phyloP scores from a whole-genome alignment of 2,113 vertebrate genomes.

The Macrotis lagotis region DNA sequence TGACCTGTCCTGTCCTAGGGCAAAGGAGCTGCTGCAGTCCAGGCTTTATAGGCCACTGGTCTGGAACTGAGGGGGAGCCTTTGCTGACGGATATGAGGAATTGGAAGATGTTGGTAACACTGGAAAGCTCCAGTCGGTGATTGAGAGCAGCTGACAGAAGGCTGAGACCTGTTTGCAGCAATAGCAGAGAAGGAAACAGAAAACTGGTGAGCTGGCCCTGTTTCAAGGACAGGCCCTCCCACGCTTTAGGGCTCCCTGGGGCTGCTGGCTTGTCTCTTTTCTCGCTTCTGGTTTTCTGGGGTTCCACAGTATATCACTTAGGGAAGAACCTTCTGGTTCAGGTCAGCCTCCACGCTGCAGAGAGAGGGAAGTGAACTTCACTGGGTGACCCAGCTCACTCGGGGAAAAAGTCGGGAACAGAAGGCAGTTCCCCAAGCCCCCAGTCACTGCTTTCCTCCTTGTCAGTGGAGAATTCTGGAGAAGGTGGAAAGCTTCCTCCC shows the following conservation, averaged over 20 bases:
- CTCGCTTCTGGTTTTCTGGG: not conserved
- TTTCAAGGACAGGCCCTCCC: not conserved
- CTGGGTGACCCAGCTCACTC: not conserved
- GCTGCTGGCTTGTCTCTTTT: not conserved
- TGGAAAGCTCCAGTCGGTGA: not conserved
- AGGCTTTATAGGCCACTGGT: not conserved
- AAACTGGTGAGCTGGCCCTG: not conserved
- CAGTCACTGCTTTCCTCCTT: not conserved
- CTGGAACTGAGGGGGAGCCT: not conserved
- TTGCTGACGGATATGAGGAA: not conserved
- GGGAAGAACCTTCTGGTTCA: not conserved
- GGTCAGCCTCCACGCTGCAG: not conserved
- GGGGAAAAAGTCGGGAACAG: not conserved
- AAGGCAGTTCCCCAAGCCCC: not conserved
- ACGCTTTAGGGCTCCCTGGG: not conserved
- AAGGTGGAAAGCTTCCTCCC: not conserved
- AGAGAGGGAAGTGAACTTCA: not conserved
- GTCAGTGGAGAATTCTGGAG: not conserved
- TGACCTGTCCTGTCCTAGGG: constrained; percentile 16
- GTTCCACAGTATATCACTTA: not conserved
- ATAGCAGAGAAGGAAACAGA: not conserved
- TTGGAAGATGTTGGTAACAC: not conserved
- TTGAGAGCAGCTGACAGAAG: not conserved
- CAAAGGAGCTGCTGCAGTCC: not conserved
- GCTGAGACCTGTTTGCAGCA: not conserved